Evolutionary conservation across 1,140 invertebrate species (phyloP).

Genomic region (Calliphora vicina): DNA sequence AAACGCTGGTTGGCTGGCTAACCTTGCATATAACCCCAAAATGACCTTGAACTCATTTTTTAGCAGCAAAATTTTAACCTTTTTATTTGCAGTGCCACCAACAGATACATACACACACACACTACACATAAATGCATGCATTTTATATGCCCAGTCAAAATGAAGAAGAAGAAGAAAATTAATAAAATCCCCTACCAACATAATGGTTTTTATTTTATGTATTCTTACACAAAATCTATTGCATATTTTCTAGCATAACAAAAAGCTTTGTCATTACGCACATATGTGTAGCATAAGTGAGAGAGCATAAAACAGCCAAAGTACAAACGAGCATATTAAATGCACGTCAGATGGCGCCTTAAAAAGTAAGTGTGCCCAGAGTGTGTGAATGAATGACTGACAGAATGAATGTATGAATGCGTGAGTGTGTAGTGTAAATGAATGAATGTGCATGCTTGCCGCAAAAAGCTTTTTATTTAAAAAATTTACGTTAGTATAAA

Average conservation of each 20-base stretch:
- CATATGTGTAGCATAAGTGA: background rate
- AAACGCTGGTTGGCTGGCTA: background rate
- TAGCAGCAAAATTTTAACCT: background rate
- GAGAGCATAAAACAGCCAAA: background rate
- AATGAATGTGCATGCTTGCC: background rate
- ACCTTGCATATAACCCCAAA: background rate
- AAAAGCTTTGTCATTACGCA: constrained; percentile 10
- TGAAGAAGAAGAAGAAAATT: background rate
- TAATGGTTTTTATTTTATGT: background rate
- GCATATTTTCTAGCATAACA: constrained; percentile 34
- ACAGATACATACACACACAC: no score
- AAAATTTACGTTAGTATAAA: background rate
- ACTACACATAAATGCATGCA: no score
- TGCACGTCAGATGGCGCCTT: constrained; percentile 26
- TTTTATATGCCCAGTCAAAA: no score
- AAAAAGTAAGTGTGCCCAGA: background rate
- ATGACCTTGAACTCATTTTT: constrained; percentile 29
- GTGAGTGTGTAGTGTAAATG: background rate
- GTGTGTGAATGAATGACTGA: background rate
- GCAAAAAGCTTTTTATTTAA: background rate
- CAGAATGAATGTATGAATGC: background rate
- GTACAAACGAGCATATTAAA: background rate
- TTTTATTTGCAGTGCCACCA: background rate
- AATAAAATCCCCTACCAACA: background rate
- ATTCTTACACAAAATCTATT: background rate